phyloP scores from a whole-genome alignment of 2,113 vertebrate species.

The Gadus macrocephalus region DNA sequence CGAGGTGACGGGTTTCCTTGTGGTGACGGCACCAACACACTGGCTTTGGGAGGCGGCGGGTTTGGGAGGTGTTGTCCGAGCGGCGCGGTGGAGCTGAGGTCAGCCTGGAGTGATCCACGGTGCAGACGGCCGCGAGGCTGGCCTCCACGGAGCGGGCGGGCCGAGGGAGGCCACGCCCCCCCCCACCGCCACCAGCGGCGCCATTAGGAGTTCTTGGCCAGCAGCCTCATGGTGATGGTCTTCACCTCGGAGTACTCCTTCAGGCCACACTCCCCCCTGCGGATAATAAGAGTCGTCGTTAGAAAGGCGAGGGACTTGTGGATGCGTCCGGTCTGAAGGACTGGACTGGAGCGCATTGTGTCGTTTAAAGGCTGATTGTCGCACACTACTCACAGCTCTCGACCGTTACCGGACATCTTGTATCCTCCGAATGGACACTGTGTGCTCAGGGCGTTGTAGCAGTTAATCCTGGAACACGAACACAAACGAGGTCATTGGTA shows the following conservation, averaged over 20 bases:
- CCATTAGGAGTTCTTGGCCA: constrained; percentile 90
- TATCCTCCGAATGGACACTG: constrained; percentile 99
- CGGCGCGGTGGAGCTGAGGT: constrained; percentile 31
- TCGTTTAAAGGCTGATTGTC: constrained; percentile 29
- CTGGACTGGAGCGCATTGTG: constrained; percentile 20
- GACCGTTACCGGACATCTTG: constrained; percentile 99
- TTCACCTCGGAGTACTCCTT: constrained; percentile 96
- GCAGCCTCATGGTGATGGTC: constrained; percentile 96
- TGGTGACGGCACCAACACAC: constrained; percentile 28
- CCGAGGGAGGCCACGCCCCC: constrained; percentile 42
- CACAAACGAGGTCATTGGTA: constrained; percentile 55
- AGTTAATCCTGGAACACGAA: constrained; percentile 89
- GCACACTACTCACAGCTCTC: constrained; percentile 92
- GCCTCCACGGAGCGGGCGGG: constrained; percentile 34
- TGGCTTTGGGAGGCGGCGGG: constrained; percentile 39
- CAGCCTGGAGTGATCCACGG: constrained; percentile 54
- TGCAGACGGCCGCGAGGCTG: constrained; percentile 40
- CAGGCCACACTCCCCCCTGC: constrained; percentile 89
- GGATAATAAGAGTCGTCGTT: constrained; percentile 29
- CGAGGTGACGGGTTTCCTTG: constrained; percentile 48
- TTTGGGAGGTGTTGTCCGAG: constrained; percentile 32
- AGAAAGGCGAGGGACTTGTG: background rate
- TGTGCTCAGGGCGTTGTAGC: constrained; percentile 96
- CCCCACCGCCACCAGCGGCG: constrained; percentile 42
- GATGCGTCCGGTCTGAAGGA: background rate